phyloP scores from a whole-genome alignment of 2,888 invertebrate genomes.

The Cistogaster globosa region DNA sequence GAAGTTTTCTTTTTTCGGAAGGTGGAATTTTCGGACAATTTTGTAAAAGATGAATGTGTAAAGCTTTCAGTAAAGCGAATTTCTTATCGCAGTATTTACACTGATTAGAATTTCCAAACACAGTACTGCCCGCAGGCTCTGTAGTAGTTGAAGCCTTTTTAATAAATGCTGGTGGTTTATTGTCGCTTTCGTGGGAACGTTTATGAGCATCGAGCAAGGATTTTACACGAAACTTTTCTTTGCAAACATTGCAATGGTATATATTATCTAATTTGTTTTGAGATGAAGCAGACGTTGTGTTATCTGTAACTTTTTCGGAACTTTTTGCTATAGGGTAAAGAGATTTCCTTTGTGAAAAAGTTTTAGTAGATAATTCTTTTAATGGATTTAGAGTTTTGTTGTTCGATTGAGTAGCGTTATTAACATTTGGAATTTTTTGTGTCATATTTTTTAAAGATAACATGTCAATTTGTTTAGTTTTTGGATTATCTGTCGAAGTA shows the following conservation, averaged over 20 bases:
- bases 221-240: slow-evolving; percentile 74
- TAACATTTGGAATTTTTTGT: slow-evolving; percentile 15
- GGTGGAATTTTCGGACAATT: slow-evolving; percentile 81
- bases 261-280: slow-evolving; percentile 8
- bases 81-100: slow-evolving; percentile 81
- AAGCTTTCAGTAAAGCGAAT: slow-evolving; percentile 78
- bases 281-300: neutral
- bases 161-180: slow-evolving; percentile 45
- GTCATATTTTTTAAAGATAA: slow-evolving; percentile 55
- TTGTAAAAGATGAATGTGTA: slow-evolving; percentile 79
- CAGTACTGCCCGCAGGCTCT: neutral
- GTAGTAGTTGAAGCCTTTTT: slow-evolving; percentile 46
- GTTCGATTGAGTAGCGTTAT: slow-evolving; percentile 5
- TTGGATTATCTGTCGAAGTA: neutral
- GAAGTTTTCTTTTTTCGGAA: slow-evolving; percentile 78
- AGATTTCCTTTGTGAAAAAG: slow-evolving; percentile 46
- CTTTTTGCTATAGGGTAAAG: slow-evolving; percentile 20
- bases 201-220: slow-evolving; percentile 77
- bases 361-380: slow-evolving; percentile 10
- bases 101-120: slow-evolving; percentile 64
- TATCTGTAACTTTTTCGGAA: slow-evolving; percentile 28
- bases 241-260: slow-evolving; percentile 75
- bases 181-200: slow-evolving; percentile 75
- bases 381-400: neutral
- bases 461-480: slow-evolving; percentile 5